Evolutionary conservation across 1,140 invertebrate genomes (phyloP).

Genomic region (Platorchestia sp.): DNA sequence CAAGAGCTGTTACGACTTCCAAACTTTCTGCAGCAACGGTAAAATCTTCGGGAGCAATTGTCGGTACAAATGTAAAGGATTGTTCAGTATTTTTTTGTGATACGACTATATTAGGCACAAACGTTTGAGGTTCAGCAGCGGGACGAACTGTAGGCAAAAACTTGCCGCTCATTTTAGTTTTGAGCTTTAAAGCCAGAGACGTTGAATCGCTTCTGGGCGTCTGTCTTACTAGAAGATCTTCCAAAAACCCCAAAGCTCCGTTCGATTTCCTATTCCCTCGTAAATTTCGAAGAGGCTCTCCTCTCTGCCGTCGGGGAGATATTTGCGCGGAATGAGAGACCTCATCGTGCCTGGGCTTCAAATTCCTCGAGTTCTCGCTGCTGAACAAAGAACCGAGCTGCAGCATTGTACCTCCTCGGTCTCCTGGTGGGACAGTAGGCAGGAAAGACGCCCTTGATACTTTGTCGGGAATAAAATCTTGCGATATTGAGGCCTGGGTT

Average conservation of each 20-base stretch:
- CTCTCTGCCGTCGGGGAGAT: neutral
- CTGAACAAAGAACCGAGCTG: neutral
- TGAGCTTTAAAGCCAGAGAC: neutral
- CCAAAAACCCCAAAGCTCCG: neutral
- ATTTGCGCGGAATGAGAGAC: neutral
- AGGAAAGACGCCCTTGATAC: constrained; percentile 3
- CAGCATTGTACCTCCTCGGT: neutral
- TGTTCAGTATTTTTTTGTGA: neutral
- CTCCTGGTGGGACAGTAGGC: neutral
- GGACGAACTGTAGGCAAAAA: constrained; percentile 3
- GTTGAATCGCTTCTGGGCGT: constrained; percentile 3
- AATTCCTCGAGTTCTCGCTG: neutral
- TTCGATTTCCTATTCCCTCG: neutral
- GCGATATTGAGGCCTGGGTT: constrained; percentile 1
- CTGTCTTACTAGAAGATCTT: constrained; percentile 20
- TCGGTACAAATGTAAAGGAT: constrained; percentile 7
- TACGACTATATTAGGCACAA: neutral
- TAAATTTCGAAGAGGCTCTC: neutral
- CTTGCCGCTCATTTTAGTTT: neutral
- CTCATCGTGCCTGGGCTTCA: neutral
- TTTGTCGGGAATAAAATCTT: constrained; percentile 44
- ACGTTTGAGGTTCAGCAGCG: neutral
- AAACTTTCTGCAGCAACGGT: neutral
- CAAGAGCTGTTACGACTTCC: neutral
- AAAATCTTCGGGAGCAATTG: constrained; percentile 14